Conservation (phyloP, 2,113 vertebrate species). For the Ceyx cyanopectus region DNA sequence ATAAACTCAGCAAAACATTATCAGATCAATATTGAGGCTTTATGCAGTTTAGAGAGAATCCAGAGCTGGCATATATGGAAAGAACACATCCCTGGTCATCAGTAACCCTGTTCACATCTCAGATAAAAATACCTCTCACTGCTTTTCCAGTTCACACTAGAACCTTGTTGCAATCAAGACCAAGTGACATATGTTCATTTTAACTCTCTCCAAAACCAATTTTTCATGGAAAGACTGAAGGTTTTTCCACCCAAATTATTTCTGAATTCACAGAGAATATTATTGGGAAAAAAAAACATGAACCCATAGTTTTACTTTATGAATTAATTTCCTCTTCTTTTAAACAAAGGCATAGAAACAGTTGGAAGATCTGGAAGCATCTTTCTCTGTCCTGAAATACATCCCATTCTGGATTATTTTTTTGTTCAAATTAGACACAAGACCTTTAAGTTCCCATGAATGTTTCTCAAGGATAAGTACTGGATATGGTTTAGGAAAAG, state of each 20-base stretch:
- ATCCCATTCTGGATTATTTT: background rate
- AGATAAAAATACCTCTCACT: background rate
- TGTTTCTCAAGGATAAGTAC: background rate
- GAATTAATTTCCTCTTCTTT: background rate
- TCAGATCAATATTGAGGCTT: background rate
- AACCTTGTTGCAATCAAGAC: background rate
- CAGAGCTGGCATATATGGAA: background rate
- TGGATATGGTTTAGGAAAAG: background rate
- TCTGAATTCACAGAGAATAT: background rate
- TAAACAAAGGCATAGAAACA: background rate
- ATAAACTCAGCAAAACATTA: background rate
- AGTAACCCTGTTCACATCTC: background rate
- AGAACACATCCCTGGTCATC: background rate
- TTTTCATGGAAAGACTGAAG: background rate
- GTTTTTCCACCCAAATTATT: background rate
- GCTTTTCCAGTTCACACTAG: background rate
- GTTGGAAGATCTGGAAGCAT: background rate
- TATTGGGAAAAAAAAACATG: background rate
- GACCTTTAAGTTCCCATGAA: background rate
- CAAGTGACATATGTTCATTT: constrained; percentile 12
- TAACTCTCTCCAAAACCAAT: background rate
- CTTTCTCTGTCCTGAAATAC: background rate
- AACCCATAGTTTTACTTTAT: background rate
- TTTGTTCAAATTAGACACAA: background rate
- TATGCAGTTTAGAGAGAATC: background rate